Conservation (phyloP, 2,797 vertebrate genomes). For the Delichon dasypus region DNA sequence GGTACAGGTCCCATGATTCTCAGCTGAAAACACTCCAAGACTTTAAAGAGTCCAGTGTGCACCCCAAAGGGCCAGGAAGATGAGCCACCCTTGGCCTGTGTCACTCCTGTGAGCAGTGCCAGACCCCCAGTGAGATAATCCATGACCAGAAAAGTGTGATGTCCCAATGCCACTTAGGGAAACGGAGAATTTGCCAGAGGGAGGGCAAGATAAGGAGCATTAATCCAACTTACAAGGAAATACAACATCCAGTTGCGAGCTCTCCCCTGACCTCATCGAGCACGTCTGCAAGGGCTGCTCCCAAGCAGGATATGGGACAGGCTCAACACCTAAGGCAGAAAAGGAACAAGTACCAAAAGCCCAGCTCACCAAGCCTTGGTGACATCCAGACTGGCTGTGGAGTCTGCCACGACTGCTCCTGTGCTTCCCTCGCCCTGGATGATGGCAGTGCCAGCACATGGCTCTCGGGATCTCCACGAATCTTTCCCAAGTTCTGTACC, state of each 20-base stretch:
- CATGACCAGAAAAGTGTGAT: neutral
- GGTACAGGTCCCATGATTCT: neutral
- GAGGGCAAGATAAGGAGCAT: neutral
- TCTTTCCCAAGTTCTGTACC: neutral
- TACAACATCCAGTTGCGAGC: neutral
- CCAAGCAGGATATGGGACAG: neutral
- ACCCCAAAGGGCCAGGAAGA: neutral
- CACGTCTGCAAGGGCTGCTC: neutral
- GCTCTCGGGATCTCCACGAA: neutral
- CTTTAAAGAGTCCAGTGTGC: neutral
- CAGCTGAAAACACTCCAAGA: neutral
- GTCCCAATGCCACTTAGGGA: neutral
- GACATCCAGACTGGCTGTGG: neutral
- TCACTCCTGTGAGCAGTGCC: neutral
- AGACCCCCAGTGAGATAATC: neutral
- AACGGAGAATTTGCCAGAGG: neutral
- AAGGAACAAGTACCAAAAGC: neutral
- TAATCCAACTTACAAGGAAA: constrained; percentile 1
- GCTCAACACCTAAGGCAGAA: neutral
- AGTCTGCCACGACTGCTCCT: neutral
- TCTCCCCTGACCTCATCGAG: neutral
- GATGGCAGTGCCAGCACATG: neutral
- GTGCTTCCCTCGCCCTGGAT: neutral
- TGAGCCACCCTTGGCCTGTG: neutral
- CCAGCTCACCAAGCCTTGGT: neutral